Percentiles rank a stretch among this genome's conserved stretches.
phyloP scores from a whole-genome alignment of 2,888 invertebrate species.

The Cephus rjabovi region DNA sequence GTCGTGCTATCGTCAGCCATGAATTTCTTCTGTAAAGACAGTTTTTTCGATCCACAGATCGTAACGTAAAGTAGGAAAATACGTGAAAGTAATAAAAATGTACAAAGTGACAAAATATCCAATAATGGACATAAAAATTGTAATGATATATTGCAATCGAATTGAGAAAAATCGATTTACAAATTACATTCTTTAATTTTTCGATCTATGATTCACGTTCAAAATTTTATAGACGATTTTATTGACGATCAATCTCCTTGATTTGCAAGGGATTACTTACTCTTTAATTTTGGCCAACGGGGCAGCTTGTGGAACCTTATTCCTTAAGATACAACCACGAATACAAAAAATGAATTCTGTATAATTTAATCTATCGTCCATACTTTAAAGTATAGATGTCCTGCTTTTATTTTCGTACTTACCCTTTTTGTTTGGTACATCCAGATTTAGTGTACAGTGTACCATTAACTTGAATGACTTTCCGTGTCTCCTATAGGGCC shows the following conservation, averaged over 20 bases:
- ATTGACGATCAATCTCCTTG: neutral
- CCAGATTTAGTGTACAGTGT: slow-evolving; percentile 54
- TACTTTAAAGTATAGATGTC: neutral
- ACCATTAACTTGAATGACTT: slow-evolving; percentile 46
- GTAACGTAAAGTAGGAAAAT: neutral
- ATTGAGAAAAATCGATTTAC: neutral
- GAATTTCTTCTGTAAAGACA: neutral
- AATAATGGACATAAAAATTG: too few relatives aligned
- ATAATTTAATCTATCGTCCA: neutral
- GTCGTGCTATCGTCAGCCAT: neutral
- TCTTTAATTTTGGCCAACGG: neutral
- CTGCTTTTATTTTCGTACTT: neutral
- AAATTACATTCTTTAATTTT: neutral
- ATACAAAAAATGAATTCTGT: neutral
- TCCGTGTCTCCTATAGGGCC: slow-evolving; percentile 47
- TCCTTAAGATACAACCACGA: neutral
- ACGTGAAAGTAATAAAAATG: neutral
- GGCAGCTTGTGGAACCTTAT: neutral
- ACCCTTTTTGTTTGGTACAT: slow-evolving; percentile 16
- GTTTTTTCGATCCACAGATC: neutral
- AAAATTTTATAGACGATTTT: neutral
- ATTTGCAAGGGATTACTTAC: neutral
- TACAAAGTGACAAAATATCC: neutral
- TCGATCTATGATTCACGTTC: neutral
- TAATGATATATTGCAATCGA: neutral